Evolutionary conservation across 1,140 invertebrate species (phyloP).

Genomic region (Oscheius sp.): DNA sequence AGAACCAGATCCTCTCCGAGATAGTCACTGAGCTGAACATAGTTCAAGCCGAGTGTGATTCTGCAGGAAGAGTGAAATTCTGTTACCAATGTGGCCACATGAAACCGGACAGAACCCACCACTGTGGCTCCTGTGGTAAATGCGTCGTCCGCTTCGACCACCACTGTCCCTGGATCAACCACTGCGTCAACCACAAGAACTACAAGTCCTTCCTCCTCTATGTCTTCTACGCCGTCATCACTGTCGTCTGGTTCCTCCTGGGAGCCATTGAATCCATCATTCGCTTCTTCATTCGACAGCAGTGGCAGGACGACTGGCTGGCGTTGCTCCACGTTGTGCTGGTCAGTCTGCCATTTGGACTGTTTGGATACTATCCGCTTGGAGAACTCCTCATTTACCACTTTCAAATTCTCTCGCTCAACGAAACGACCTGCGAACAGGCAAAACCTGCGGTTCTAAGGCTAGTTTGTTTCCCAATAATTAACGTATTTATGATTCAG

Average conservation of each 20-base stretch:
- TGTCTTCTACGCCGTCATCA: constrained; percentile 46
- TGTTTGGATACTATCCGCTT: constrained; percentile 66
- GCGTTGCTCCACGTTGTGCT: constrained; percentile 33
- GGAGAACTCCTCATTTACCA: constrained; percentile 92
- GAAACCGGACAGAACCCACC: constrained; percentile 59
- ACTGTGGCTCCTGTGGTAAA: constrained; percentile 53
- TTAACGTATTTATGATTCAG: constrained; percentile 6
- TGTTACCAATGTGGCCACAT: constrained; percentile 50
- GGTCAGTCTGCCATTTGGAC: constrained; percentile 19
- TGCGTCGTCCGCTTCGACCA: constrained; percentile 57
- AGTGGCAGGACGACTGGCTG: constrained; percentile 27
- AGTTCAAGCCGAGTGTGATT: constrained; percentile 5
- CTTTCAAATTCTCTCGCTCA: constrained; percentile 83
- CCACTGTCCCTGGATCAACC: constrained; percentile 60
- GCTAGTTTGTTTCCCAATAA: constrained; percentile 11
- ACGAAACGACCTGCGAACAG: constrained; percentile 75
- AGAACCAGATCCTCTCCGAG: constrained; percentile 34
- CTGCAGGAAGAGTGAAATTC: constrained; percentile 35
- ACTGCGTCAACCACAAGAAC: constrained; percentile 52
- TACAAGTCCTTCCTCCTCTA: constrained; percentile 60
- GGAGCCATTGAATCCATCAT: constrained; percentile 37
- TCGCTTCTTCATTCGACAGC: constrained; percentile 36
- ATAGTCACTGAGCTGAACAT: constrained; percentile 11
- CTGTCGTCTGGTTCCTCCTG: constrained; percentile 40
- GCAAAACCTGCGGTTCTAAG: constrained; percentile 44